A percentile compares a stretch with the other conserved stretches of the same genome.
Evolutionary conservation across 2,113 vertebrate genomes (phyloP).

Genomic region (Prinia subflava): DNA sequence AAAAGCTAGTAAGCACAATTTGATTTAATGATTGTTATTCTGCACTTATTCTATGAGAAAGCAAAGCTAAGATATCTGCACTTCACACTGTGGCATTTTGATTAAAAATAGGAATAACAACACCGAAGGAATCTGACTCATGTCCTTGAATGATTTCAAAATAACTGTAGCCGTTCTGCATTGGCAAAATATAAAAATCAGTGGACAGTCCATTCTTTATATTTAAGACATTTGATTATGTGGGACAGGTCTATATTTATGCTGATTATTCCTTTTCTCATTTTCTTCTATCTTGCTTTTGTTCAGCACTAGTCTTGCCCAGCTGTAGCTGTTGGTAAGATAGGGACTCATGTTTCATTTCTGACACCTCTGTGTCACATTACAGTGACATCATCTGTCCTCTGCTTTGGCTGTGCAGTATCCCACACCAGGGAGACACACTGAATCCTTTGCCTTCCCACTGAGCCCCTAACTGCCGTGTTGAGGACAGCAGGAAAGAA

Average conservation of each 20-base stretch:
- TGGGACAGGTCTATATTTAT: not conserved
- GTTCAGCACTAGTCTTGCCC: not conserved
- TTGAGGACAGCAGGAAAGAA: not conserved
- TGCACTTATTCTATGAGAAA: not conserved
- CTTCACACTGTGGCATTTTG: not conserved
- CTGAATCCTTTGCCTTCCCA: not conserved
- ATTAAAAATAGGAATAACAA: slow-evolving; percentile 6
- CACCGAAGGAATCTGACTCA: not conserved
- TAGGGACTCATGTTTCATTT: not conserved
- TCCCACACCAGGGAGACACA: not conserved
- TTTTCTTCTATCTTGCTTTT: not conserved
- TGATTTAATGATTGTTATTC: not conserved
- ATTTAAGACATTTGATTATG: not conserved
- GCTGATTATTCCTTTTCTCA: not conserved
- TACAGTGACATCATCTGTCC: not conserved
- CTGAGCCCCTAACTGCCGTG: not conserved
- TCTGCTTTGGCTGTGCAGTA: not conserved
- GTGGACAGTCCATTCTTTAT: not conserved
- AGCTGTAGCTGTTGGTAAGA: not conserved
- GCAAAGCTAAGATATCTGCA: not conserved
- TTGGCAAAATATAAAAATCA: not conserved
- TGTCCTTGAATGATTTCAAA: not conserved
- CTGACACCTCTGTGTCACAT: not conserved
- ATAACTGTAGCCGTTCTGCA: not conserved
- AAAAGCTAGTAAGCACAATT: not conserved